Conservation (phyloP, 2,888 invertebrate genomes). For the Sarcophaga carnaria region DNA sequence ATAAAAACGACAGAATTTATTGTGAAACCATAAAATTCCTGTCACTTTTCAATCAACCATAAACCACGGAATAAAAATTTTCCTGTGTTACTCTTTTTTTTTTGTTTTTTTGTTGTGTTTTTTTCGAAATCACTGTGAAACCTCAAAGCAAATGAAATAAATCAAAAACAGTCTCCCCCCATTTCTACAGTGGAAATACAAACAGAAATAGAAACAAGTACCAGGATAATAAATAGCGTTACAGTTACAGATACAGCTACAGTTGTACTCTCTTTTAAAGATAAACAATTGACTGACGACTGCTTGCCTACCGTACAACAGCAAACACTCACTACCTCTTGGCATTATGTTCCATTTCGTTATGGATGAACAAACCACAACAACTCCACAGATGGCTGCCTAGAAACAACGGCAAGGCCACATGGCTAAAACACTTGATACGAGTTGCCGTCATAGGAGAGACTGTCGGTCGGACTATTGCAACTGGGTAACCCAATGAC, state of each 20-base stretch:
- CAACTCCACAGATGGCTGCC: neutral
- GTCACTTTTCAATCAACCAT: constrained; percentile 43
- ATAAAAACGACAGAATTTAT: neutral
- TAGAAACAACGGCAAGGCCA: constrained; percentile 13
- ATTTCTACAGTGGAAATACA: neutral
- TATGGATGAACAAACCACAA: neutral
- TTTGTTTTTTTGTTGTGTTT: neutral
- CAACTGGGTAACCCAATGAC: neutral
- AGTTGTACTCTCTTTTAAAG: too few species aligned
- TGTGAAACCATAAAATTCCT: constrained; percentile 33
- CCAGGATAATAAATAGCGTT: neutral
- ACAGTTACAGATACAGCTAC: neutral
- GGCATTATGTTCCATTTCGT: neutral
- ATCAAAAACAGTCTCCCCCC: neutral
- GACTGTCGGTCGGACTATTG: neutral
- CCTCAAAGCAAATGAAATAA: constrained; percentile 6
- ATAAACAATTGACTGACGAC: neutral
- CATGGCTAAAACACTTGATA: neutral
- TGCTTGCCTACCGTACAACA: neutral
- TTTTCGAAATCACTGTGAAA: neutral
- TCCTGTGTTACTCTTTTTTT: neutral
- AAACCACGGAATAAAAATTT: constrained; percentile 19
- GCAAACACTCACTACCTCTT: too few species aligned
- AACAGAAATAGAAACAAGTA: neutral
- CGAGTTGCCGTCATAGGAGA: neutral